A percentile compares a stretch with the other conserved stretches of the same genome.
Conservation (phyloP, 2,113 vertebrate species). For the Mastomys natalensis region DNA sequence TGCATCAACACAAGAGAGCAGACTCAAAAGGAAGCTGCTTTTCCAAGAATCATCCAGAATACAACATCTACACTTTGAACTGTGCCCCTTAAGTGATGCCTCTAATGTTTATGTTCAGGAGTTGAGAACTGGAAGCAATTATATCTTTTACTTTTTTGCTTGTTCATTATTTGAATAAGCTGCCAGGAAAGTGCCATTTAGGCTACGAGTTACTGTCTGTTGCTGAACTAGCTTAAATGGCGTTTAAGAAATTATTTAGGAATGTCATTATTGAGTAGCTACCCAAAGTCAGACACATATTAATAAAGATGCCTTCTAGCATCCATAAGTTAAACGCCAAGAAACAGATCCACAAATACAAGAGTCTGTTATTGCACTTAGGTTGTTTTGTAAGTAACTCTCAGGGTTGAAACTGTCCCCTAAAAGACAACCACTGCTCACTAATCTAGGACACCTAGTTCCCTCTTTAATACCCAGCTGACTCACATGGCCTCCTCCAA, state of each 20-base stretch:
- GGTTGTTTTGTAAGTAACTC: neutral
- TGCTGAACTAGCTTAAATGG: slow-evolving; percentile 69
- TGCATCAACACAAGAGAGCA: slow-evolving; percentile 43
- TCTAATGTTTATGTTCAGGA: slow-evolving; percentile 61
- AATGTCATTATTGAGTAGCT: slow-evolving; percentile 68
- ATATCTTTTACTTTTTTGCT: slow-evolving; percentile 72
- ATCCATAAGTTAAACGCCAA: slow-evolving; percentile 62
- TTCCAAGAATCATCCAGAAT: slow-evolving; percentile 26
- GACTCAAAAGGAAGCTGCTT: slow-evolving; percentile 69
- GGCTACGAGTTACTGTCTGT: slow-evolving; percentile 57
- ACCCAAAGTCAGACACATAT: slow-evolving; percentile 64
- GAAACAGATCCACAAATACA: slow-evolving; percentile 60
- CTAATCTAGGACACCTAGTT: neutral
- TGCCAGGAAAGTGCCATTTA: slow-evolving; percentile 71
- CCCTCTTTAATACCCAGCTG: neutral
- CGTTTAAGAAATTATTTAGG: slow-evolving; percentile 76
- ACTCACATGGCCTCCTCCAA: neutral
- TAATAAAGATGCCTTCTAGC: slow-evolving; percentile 67
- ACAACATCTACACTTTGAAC: slow-evolving; percentile 15
- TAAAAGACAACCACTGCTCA: neutral
- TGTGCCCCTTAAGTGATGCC: slow-evolving; percentile 19
- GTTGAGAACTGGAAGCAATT: slow-evolving; percentile 68
- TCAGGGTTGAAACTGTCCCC: neutral
- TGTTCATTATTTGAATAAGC: slow-evolving; percentile 68
- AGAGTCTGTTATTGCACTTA: slow-evolving; percentile 30